Base-by-base conservation (phyloP, 2,888 invertebrate species). In the Sesia apiformis region DNA sequence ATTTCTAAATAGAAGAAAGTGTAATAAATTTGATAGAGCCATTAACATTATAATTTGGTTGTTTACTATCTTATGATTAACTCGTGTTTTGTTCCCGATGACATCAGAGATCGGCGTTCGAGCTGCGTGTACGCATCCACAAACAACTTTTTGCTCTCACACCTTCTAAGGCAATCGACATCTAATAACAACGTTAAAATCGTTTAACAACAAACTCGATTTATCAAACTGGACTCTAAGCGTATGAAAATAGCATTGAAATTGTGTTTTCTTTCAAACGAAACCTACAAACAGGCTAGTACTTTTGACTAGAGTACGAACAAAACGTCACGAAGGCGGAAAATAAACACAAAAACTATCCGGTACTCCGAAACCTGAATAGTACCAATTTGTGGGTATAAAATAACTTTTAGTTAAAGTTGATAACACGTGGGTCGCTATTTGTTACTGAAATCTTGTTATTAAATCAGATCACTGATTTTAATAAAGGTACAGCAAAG, bases 141-240 rank as follows among this genome's bases (percentile, higher is more conserved):
- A 69, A 75, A 74, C 74, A 76, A 70, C 65, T 74, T 76, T 72
- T 75, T 76, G 66, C 60, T 58, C 57, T 59, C 64, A 64, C 59
- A 63, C 63, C 56, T 51, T 53, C 52, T 55, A 60, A 46, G 53
- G 46, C 46, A 42, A 6, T 53, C 46, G 53, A 43, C 52, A 52
- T 52, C 52, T 8, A 52, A 52, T 52, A 40, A 40, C 52, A 5
- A 52, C 40, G 39, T 38, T 52, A 23, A 39, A 40, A 6, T 23
- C 5, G 38, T 7, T 38, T 38, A 4, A 50, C 42, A 42, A 3
- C 3, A 42, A 42, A 5, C 50, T 38, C 7, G 38, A 46, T 46
- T 23, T 7, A 5, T 50, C 50, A 50, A 39, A 38, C 7, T 50
- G 7, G 7, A 38, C 50, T 38, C 50, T 50, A 23, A 7, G 7